These are phyloP conservation scores for Labrus mixtus DNA, from an alignment of 2,113 vertebrate genomes.

Conservation along the genomic window DNA sequence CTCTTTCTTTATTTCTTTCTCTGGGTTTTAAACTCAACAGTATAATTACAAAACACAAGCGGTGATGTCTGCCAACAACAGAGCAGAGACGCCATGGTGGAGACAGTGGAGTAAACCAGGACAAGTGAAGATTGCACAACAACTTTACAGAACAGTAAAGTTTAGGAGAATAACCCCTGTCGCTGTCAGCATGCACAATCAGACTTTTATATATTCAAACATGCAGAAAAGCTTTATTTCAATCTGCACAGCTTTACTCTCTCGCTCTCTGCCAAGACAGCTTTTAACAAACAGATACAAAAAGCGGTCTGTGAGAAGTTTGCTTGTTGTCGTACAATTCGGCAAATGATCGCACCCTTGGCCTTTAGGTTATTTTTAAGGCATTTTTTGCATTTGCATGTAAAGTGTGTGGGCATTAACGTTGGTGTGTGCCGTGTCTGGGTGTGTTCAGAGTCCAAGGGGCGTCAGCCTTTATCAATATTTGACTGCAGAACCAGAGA, in stretches of 20 bases:
- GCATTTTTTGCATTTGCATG: not conserved
- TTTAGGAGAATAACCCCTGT: too few species aligned
- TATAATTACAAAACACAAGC: not conserved
- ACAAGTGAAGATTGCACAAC: not conserved
- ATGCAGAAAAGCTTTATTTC: not conserved
- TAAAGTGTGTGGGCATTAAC: not conserved
- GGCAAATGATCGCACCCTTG: too few species aligned
- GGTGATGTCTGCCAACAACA: not conserved
- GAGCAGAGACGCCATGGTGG: not conserved
- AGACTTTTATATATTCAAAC: not conserved
- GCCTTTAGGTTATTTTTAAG: too few species aligned
- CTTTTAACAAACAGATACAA: too few species aligned
- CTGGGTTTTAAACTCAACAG: not conserved
- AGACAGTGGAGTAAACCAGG: not conserved
- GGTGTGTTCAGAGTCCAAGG: conserved; percentile 46
- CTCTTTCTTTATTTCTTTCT: not conserved
- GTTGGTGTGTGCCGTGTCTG: conserved; percentile 1
- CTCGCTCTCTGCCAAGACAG: not conserved
- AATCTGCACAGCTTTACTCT: not conserved
- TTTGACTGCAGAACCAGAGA: conserved; percentile 69
- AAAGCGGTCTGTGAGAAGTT: too few species aligned
- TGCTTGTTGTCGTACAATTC: too few species aligned
- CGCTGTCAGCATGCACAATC: too few species aligned
- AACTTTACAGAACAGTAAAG: not conserved
- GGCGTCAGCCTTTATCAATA: conserved; percentile 73